phyloP scores from a whole-genome alignment of 1,140 invertebrate genomes.

The Neodiprion fabricii region DNA sequence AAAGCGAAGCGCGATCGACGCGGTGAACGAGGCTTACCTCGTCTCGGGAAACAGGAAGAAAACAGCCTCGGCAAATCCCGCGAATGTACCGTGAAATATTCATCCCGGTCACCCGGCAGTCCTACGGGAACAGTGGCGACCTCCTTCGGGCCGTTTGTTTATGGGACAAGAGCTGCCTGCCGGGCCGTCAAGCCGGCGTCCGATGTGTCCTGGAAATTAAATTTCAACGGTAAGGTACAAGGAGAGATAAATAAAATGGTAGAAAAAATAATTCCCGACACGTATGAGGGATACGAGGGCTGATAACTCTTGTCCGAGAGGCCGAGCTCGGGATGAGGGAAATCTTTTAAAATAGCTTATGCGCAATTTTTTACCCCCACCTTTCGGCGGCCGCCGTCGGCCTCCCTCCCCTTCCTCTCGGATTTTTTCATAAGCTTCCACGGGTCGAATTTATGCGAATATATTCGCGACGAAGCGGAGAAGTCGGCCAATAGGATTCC shows the following conservation, averaged over 20 bases:
- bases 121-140: slow-evolving; percentile 12
- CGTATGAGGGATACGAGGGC: not conserved
- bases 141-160: not conserved
- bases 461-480: slow-evolving; percentile 29
- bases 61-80: too few species aligned
- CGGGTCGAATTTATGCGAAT: slow-evolving; percentile 50
- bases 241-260: too few species aligned
- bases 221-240: not conserved
- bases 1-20: too few species aligned
- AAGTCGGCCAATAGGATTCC: slow-evolving; percentile 27
- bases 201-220: slow-evolving; percentile 11
- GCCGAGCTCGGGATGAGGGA: not conserved
- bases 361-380: not conserved
- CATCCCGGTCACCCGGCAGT: too few species aligned
- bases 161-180: not conserved
- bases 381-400: not conserved
- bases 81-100: too few species aligned
- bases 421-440: slow-evolving; percentile 31
- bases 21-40: too few species aligned
- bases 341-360: not conserved
- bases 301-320: slow-evolving; percentile 10
- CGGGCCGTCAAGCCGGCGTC: not conserved
- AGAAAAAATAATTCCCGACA: slow-evolving; percentile 6
- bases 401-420: not conserved
- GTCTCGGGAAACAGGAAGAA: too few species aligned